Percentiles rank a stretch among this genome's conserved stretches.
These are phyloP conservation scores for Parnassius apollo DNA, from an alignment of 2,888 invertebrate species.

Conservation along the genomic window DNA sequence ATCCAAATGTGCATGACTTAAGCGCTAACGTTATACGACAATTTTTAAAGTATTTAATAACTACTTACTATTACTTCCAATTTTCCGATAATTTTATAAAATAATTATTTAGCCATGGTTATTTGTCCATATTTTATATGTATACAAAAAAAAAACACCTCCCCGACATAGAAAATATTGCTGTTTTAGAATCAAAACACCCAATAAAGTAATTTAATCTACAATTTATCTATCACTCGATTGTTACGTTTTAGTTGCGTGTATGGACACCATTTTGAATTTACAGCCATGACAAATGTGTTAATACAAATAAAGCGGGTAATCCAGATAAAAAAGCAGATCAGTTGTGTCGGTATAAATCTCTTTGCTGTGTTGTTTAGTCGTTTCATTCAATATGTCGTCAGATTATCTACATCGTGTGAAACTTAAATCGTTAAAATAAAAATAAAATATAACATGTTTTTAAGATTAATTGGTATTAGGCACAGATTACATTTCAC, in stretches of 20 bases:
- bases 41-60: no score
- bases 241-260: constrained; percentile 14
- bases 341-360: constrained; percentile 22
- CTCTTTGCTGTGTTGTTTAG: constrained; percentile 13
- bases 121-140: no score
- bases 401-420: constrained; percentile 27
- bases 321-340: constrained; percentile 23
- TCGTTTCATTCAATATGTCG: constrained; percentile 26
- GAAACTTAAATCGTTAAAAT: constrained; percentile 29
- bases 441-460: constrained; percentile 40
- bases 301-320: constrained; percentile 22
- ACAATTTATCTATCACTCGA: constrained; percentile 3
- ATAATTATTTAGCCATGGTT: no score
- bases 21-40: no score
- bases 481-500: constrained; percentile 67
- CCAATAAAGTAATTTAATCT: not conserved
- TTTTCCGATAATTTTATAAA: no score
- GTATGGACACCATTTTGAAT: constrained; percentile 8
- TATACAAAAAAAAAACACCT: no score
- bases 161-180: no score
- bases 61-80: no score
- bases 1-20: no score
- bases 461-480: constrained; percentile 66
- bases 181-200: no score
- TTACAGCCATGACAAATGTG: constrained; percentile 20